Conservation (phyloP, 2,113 vertebrate species). For the Campylomormyrus numenius region DNA sequence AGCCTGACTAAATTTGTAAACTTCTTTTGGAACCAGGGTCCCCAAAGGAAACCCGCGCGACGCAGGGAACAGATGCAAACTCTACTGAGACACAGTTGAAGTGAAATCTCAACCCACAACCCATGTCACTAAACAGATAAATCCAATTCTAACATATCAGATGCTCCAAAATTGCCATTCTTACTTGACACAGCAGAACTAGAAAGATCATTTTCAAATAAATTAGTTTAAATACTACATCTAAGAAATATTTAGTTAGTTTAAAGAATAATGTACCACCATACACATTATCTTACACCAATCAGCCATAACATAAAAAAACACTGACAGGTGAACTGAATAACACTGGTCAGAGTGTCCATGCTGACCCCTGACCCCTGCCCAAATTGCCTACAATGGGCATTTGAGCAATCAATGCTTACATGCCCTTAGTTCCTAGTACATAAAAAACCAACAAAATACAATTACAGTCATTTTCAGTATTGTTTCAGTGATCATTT, state of each 20-base stretch:
- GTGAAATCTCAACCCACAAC: not conserved
- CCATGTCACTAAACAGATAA: not conserved
- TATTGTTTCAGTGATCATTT: not conserved
- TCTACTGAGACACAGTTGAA: not conserved
- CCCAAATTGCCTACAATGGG: too few species aligned
- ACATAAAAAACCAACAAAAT: too few species aligned
- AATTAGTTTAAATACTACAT: not conserved
- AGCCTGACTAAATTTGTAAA: not conserved
- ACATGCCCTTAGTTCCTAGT: too few species aligned
- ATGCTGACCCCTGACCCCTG: not conserved
- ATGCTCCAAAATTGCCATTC: not conserved
- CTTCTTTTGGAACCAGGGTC: not conserved
- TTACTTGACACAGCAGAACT: not conserved
- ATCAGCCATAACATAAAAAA: not conserved
- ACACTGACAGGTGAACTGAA: not conserved
- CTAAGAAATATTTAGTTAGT: not conserved
- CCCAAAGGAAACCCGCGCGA: not conserved
- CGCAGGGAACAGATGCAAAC: not conserved
- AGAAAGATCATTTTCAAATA: not conserved
- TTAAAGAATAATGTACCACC: not conserved
- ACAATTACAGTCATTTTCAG: not conserved
- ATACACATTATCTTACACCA: not conserved
- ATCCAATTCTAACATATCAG: not conserved
- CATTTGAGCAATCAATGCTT: too few species aligned
- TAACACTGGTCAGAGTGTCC: not conserved